A percentile compares a stretch with the other conserved stretches of the same genome.
phyloP scores from a whole-genome alignment of 2,113 vertebrate genomes.

The Argyrosomus japonicus region DNA sequence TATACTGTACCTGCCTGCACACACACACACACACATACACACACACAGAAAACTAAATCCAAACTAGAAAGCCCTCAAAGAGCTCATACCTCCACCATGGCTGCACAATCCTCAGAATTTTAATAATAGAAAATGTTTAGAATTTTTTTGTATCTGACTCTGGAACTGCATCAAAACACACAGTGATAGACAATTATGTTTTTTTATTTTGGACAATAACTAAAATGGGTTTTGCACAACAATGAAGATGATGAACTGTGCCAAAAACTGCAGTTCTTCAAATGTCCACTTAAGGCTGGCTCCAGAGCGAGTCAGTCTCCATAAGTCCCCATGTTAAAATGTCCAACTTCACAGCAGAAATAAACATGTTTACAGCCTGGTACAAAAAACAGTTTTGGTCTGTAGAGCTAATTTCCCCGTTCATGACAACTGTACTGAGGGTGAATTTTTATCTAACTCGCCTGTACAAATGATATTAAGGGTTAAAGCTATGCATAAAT shows the following conservation, averaged over 20 bases:
- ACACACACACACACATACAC: conserved; percentile 45
- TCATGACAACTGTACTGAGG: no score
- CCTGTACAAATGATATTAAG: no score
- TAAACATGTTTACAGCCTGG: no score
- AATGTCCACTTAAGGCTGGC: no score
- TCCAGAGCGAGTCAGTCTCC: no score
- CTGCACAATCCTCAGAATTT: conserved; percentile 41
- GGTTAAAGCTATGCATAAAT: no score
- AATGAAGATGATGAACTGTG: neutral
- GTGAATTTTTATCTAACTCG: no score
- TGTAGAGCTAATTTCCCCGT: no score
- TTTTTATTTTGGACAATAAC: neutral
- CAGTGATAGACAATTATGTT: neutral
- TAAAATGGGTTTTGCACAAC: neutral
- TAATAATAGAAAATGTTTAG: neutral
- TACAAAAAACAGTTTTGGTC: no score
- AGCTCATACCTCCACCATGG: conserved; percentile 44
- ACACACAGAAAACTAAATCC: conserved; percentile 45
- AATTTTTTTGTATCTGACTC: neutral
- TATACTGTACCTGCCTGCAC: conserved; percentile 37
- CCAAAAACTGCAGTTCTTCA: no score
- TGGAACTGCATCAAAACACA: neutral
- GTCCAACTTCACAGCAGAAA: no score
- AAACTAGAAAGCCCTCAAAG: conserved; percentile 26
- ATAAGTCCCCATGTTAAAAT: no score